A percentile compares a stretch with the other conserved stretches of the same genome.
Conservation (phyloP, 1,140 invertebrate species). For the Temnothorax curvispinosus region DNA sequence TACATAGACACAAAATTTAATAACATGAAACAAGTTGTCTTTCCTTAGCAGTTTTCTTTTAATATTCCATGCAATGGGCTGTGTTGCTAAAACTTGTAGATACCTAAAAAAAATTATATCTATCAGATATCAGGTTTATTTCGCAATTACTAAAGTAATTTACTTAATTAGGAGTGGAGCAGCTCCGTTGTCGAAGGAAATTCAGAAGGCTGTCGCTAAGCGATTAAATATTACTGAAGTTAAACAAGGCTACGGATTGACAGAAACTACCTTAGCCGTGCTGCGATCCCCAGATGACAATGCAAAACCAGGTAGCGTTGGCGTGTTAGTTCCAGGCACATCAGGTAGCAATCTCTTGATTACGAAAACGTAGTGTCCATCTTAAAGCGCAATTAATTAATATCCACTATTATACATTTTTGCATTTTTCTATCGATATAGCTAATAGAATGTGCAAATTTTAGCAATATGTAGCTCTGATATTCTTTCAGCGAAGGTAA, state of each 20-base stretch:
- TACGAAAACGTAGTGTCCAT: background rate
- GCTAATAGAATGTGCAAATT: background rate
- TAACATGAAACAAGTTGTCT: background rate
- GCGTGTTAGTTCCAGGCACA: conserved; percentile 67
- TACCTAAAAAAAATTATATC: background rate
- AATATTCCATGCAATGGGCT: background rate
- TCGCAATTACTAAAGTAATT: background rate
- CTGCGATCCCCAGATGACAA: conserved; percentile 52
- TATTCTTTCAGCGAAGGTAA: conserved; percentile 72
- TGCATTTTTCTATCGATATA: conserved; percentile 10
- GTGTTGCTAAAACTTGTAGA: background rate
- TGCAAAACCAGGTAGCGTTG: conserved; percentile 81
- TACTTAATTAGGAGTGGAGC: conserved; percentile 79
- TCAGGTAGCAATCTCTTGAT: conserved; percentile 64
- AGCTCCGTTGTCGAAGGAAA: conserved; percentile 84
- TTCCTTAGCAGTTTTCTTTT: background rate
- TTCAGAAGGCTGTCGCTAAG: conserved; percentile 82
- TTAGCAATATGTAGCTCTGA: background rate
- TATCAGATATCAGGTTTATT: background rate
- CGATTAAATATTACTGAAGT: conserved; percentile 81
- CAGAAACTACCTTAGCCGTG: conserved; percentile 85
- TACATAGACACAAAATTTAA: background rate
- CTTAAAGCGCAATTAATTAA: background rate
- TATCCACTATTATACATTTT: background rate
- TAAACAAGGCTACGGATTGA: conserved; percentile 86